phyloP scores from a whole-genome alignment of 2,888 invertebrate genomes.

The Erebia aethiops region DNA sequence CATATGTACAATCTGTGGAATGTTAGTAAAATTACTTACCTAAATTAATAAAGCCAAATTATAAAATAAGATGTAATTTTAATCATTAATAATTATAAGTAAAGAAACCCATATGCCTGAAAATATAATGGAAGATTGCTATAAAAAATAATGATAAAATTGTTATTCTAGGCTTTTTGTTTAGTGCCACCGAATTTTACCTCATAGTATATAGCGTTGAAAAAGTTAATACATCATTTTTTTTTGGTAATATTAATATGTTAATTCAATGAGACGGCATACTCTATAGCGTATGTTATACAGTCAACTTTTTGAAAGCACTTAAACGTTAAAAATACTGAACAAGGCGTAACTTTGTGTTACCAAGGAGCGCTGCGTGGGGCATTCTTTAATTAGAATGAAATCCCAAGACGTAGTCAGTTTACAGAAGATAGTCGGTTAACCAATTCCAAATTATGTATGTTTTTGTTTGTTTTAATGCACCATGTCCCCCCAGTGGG shows the following conservation, averaged over 20 bases:
- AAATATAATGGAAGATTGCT: too few relatives aligned
- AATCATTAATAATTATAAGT: neutral
- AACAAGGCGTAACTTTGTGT: neutral
- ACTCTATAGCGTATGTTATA: neutral
- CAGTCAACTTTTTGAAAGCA: neutral
- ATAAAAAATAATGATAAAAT: neutral
- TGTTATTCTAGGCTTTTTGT: conserved; percentile 16
- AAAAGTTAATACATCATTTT: neutral
- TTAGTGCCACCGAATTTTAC: conserved; percentile 57
- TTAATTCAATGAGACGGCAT: neutral
- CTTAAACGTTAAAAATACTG: neutral
- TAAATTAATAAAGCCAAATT: conserved; percentile 29
- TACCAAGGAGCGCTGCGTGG: conserved; percentile 4
- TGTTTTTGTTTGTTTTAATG: too few relatives aligned
- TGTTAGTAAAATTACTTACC: conserved; percentile 51
- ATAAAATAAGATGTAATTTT: conserved; percentile 11
- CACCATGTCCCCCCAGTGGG: too few relatives aligned
- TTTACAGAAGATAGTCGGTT: neutral
- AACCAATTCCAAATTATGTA: neutral
- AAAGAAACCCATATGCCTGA: neutral
- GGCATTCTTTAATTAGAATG: conserved; percentile 15
- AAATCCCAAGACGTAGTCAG: conserved; percentile 5
- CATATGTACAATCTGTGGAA: conserved; percentile 69
- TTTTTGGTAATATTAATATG: neutral
- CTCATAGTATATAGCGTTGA: conserved; percentile 44